phyloP scores from a whole-genome alignment of 2,113 vertebrate genomes.

The Labeo rohita region DNA sequence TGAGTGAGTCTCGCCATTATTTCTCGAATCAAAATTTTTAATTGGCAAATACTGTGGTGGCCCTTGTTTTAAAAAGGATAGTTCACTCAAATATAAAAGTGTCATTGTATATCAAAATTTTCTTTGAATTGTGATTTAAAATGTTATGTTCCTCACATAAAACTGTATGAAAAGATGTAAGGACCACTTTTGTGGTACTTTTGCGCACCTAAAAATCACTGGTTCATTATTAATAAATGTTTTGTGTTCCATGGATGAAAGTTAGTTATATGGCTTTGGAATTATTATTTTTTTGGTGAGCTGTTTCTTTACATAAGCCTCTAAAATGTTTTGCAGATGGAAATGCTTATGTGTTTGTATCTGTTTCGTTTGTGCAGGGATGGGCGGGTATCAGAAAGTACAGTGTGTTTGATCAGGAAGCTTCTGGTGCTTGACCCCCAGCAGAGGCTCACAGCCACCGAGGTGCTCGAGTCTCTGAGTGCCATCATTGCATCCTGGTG shows the following conservation, averaged over 20 bases:
- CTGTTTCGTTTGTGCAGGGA: conserved; percentile 77
- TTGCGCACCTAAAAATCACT: neutral
- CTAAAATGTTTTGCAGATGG: neutral
- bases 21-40: neutral
- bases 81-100: neutral
- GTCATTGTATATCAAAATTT: neutral
- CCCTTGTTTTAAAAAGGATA: neutral
- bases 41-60: neutral
- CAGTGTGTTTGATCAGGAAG: conserved; percentile 96
- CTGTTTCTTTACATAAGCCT: neutral
- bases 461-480: conserved; percentile 93
- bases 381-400: conserved; percentile 95
- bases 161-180: neutral
- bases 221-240: neutral
- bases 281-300: neutral
- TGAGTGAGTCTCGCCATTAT: conserved; percentile 82
- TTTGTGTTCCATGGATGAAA: neutral
- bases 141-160: neutral
- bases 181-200: neutral
- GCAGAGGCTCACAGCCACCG: conserved; percentile 91
- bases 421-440: conserved; percentile 96
- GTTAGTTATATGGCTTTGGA: neutral
- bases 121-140: neutral
- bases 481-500: conserved; percentile 95
- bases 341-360: neutral